Evolutionary conservation across 2,888 invertebrate species (phyloP), one percentile per base, ranked within the genome.

Genomic region (Hemaris fuciformis): DNA sequence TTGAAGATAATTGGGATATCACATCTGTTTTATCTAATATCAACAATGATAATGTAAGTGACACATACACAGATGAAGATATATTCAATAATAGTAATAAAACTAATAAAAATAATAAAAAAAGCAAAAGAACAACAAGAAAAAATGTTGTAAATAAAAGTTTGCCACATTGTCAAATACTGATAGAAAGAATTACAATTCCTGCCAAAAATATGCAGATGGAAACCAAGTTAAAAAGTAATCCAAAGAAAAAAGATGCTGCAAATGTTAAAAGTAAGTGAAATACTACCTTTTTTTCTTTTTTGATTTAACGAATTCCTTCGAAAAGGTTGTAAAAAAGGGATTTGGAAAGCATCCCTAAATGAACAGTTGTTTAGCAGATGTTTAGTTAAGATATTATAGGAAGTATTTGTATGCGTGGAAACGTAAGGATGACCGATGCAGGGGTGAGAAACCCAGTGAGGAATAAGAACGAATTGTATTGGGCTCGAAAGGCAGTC

Each of bases 11-110:
- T 66, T 89, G 85, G 85, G 88, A 91, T 74, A 71, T 86, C 1
- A 75, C 81, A 61, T 82, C 87, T 59, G 73, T 85, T 46, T 79
- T 88, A 70, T 79, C 85, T 25, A 79, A 72, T 62, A 81, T 79
- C 63, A 80, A 85, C 45, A 75, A 79, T 65, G 79, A 81, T 48
- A 73, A 85, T 70, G 72, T 70, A 8, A 90, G 90, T 76, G 88
- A 89, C 58, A 89, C 89, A 60, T 91, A 74, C 63, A 89, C 91
- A 57, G 91, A 91, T 81, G 91, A 91, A 68, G 90, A 91, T 71
- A 84, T 85, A 74, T 84, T 89, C 69, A 66, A 71, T 64, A 65
- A 64, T 34, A 46, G 63, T 2, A 65, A 65, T 60, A 63, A 62
- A 20, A 66, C 60, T 60, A 58, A 57, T 8, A 46, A 61, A 6